Evolutionary conservation across 2,888 invertebrate species (phyloP), one percentile per base, ranked within the genome.

Genomic region (Andrena bucephala): DNA sequence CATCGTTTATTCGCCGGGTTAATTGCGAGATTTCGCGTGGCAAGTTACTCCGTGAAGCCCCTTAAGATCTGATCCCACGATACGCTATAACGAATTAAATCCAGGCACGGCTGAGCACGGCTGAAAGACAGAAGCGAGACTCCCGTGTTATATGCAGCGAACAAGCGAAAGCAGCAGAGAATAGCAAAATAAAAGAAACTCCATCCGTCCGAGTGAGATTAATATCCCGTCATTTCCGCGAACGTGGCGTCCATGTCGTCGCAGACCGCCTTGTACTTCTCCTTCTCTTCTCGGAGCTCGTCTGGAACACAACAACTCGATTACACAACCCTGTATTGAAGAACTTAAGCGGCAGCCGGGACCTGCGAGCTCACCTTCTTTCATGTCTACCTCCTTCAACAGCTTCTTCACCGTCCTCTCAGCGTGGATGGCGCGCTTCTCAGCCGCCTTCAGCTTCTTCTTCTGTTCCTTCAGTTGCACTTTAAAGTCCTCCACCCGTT

Each of bases 261-360:
- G 94, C 96, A 96, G 94, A 97, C 96, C 90, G 95, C 95, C 95
- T 96, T 97, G 96, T 96, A 97, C 94, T 96, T 96, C 95, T 97
- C 97, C 95, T 97, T 97, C 91, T 96, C 95, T 93, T 95, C 95
- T 91, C 95, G 95, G 91, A 96, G 94, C 90, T 96, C 96, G 94
- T 96, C 96, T 95, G 94, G 67, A 94, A 94, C 13, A 8, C 1
- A 48, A 59, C 0, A 36, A 54, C 57, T 1, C 16, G 6, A 27
- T 20, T 3, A 20, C 20, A 1, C 0, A 0, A 3, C 36, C n/a
- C 6, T n/a, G 36, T 0, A 13, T 6, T 0, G n/a, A 3, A 3
- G 52, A 33, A 16, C 10, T 3, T 1, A 31, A 0, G 0, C 10
- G 6, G n/a, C 7, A 0, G 8, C 3, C 42, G 16, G 5, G 5